Evolutionary conservation across 1,140 invertebrate genomes (phyloP).

Genomic region (Aleiodes sp.): DNA sequence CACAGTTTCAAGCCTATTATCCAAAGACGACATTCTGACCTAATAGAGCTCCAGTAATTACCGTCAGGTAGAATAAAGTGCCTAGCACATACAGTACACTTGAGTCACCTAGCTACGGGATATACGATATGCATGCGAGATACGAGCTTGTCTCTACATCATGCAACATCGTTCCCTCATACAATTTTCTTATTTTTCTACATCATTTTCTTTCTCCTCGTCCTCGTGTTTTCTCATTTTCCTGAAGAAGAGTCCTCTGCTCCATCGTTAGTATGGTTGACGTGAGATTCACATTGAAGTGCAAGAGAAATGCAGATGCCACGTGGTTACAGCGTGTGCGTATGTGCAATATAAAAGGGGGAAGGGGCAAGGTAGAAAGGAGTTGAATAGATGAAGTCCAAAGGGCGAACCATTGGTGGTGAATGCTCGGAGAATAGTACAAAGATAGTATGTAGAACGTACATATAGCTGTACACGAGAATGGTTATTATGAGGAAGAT

Average conservation of each 20-base stretch:
- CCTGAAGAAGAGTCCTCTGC: neutral
- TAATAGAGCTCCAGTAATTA: conserved; percentile 45
- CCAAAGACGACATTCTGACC: conserved; percentile 27
- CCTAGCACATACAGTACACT: conserved; percentile 13
- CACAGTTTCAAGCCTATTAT: neutral
- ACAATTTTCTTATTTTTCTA: neutral
- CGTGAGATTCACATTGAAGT: conserved; percentile 1
- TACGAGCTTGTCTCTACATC: conserved; percentile 19
- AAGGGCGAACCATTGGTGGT: neutral
- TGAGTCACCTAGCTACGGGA: conserved; percentile 16
- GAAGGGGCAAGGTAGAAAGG: neutral
- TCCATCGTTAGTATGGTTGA: neutral
- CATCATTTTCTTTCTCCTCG: neutral
- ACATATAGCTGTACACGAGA: conserved; percentile 45
- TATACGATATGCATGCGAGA: conserved; percentile 15
- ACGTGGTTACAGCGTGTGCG: neutral
- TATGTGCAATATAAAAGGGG: neutral
- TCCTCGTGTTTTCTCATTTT: neutral
- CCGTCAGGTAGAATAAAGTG: conserved; percentile 12
- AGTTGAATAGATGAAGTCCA: neutral
- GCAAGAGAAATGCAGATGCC: neutral
- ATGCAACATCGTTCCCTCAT: conserved; percentile 16
- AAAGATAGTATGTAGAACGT: conserved; percentile 45
- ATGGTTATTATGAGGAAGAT: conserved; percentile 51
- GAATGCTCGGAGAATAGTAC: conserved; percentile 6